A percentile compares a stretch with the other conserved stretches of the same genome.
These are phyloP conservation scores for Andrena camellia DNA, from an alignment of 2,888 invertebrate species.

Conservation along the genomic window DNA sequence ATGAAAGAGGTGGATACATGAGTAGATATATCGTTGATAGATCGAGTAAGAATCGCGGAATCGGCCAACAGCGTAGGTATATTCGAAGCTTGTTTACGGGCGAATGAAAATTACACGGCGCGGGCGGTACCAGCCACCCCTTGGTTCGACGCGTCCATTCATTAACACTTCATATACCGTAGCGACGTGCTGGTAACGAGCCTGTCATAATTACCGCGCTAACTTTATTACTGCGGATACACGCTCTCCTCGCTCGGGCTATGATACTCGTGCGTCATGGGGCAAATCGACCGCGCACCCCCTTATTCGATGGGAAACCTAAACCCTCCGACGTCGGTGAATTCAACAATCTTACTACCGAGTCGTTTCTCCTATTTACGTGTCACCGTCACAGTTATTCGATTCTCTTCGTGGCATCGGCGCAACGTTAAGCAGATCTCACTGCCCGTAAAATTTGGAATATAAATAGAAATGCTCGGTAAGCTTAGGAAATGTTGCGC, in stretches of 20 bases:
- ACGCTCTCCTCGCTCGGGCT: conserved; percentile 71
- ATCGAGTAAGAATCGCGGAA: conserved; percentile 8
- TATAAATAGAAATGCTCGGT: no score
- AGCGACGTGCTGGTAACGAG: conserved; percentile 84
- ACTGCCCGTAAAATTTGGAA: no score
- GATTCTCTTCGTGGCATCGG: no score
- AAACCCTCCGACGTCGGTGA: conserved; percentile 37
- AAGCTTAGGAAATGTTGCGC: no score
- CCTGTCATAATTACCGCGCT: conserved; percentile 85
- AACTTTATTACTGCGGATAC: conserved; percentile 83
- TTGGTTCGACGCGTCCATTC: conserved; percentile 82
- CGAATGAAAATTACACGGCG: conserved; percentile 76
- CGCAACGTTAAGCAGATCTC: no score
- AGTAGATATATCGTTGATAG: neutral
- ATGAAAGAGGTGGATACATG: neutral
- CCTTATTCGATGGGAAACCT: conserved; percentile 48
- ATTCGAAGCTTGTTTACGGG: conserved; percentile 70
- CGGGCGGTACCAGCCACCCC: conserved; percentile 82
- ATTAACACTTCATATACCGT: conserved; percentile 84
- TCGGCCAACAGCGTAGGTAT: conserved; percentile 15
- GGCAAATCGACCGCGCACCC: conserved; percentile 72
- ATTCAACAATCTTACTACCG: conserved; percentile 16
- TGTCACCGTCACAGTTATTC: no score
- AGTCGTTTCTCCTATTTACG: neutral
- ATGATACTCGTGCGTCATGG: conserved; percentile 72